Base-by-base conservation (phyloP, 2,888 invertebrate genomes). In the Scaptomyza cyrtandrae region DNA sequence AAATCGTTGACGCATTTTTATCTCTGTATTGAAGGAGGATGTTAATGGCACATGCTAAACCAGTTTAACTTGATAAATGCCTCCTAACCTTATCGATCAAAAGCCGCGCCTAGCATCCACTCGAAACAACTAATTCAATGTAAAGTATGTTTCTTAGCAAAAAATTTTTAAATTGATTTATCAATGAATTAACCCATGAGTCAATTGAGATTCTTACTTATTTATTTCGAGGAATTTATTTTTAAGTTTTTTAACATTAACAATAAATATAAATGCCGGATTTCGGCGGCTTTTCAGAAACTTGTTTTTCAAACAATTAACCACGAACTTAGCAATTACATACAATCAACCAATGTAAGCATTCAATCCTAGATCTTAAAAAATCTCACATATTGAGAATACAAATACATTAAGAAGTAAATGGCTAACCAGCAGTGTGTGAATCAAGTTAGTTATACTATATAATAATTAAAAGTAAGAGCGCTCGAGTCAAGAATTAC, bases 51-150 rank as follows among this genome's bases (percentile, higher is more conserved):
- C 56, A 50, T 43, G 31, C 50, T 13, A 72, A 72, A 72, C 71
- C 78, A 49, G 77, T 64, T 14, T 37, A 56, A 76, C 77, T 63
- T 53, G 77, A 71, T 77, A 56, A 3, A 41, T 41, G 45, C 33
- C 14, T 45, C 33, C 13, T 54, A 71, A 50, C 77, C 63, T 73
- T 71, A 57, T 63, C 19, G 48, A 56, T 54, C 77, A 48, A 29
- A 16, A 10, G 56, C 49, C 43, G 52, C 59, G 63, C 71, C 62
- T 31, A 41, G 49, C 44, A 39, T 50, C 71, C 54, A 62, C 52
- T 33, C 33, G 9, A 41, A 35, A 33, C 35, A 68, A 27, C 27
- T 14, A 24, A 48, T 19, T 29, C n/a, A 39, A 43, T 54, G 37
- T 43, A 41, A 62, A 41, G 10, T 27, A 49, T 37, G 4, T 24